A percentile compares a stretch with the other conserved stretches of the same genome.
Evolutionary conservation across 2,888 invertebrate species (phyloP).

Genomic region (Dichetophora obliterata): DNA sequence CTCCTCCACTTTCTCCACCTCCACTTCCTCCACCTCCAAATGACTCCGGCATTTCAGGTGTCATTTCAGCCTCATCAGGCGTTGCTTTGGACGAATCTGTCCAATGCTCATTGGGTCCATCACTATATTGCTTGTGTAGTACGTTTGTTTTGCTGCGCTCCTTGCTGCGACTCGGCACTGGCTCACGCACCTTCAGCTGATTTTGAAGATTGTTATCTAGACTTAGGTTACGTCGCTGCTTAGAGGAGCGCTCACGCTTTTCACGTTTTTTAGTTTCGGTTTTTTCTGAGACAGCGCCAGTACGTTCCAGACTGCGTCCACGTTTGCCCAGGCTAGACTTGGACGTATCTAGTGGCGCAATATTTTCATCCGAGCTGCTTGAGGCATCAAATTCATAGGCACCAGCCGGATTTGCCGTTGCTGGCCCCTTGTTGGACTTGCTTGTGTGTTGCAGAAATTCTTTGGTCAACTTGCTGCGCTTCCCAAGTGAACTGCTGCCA

Average conservation of each 20-base stretch:
- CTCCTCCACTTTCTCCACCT: too few relatives aligned
- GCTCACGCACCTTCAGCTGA: constrained; percentile 34
- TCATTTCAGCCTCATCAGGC: constrained; percentile 26
- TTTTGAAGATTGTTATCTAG: constrained; percentile 60
- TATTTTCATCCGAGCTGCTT: constrained; percentile 63
- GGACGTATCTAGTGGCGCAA: constrained; percentile 49
- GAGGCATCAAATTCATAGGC: constrained; percentile 54
- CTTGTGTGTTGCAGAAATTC: constrained; percentile 58
- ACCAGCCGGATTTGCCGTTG: constrained; percentile 21
- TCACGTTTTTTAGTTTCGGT: constrained; percentile 50
- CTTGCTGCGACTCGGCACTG: background rate
- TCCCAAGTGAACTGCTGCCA: constrained; percentile 58
- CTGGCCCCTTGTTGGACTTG: background rate
- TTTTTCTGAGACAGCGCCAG: constrained; percentile 37
- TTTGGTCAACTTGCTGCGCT: constrained; percentile 61
- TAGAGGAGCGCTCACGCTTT: constrained; percentile 61
- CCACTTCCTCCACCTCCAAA: too few relatives aligned
- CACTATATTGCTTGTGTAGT: constrained; percentile 54
- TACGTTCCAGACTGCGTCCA: constrained; percentile 65
- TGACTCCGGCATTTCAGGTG: constrained; percentile 24
- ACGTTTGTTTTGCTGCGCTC: constrained; percentile 30
- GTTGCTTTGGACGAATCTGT: constrained; percentile 26
- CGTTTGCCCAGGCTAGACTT: constrained; percentile 54
- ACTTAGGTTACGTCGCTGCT: constrained; percentile 66
- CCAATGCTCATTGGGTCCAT: constrained; percentile 49